phyloP scores from a whole-genome alignment of 2,888 invertebrate genomes.

The Andricus curvator region DNA sequence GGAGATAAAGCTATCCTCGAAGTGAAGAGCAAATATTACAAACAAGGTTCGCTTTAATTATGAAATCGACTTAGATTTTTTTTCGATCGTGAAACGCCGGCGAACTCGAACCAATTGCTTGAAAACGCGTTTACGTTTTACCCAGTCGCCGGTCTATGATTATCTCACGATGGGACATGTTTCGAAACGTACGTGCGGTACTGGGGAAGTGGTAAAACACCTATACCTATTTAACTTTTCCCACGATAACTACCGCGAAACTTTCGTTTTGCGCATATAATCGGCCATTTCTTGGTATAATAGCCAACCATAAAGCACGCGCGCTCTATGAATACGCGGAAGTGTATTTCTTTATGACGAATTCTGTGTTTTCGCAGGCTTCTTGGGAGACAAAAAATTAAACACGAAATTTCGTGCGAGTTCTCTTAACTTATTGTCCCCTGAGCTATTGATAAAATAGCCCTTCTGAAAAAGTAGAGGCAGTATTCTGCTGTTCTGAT shows the following conservation, averaged over 20 bases:
- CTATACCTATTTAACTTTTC: conserved; percentile 41
- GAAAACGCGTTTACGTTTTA: conserved; percentile 24
- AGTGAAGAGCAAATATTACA: conserved; percentile 18
- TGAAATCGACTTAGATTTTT: neutral
- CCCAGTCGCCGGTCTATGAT: conserved; percentile 14
- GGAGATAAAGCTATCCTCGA: conserved; percentile 13
- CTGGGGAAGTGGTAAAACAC: conserved; percentile 33
- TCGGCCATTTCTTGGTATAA: conserved; percentile 42
- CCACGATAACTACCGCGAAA: conserved; percentile 40
- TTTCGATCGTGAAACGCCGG: neutral
- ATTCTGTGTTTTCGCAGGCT: neutral
- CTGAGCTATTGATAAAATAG: neutral
- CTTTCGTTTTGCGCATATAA: conserved; percentile 41
- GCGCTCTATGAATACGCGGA: conserved; percentile 38
- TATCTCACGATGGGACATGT: conserved; percentile 37
- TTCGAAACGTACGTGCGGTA: conserved; percentile 30
- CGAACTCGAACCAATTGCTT: conserved; percentile 22
- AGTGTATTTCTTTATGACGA: conserved; percentile 30
- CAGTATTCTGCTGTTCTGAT: too few species aligned
- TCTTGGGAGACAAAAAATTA: neutral
- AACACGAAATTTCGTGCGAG: neutral
- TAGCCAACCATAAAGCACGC: conserved; percentile 47
- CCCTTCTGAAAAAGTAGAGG: too few species aligned
- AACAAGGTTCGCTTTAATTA: conserved; percentile 31
- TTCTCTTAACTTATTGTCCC: neutral